Base-by-base conservation (phyloP, 2,797 vertebrate genomes). In the Typhlichthys subterraneus region DNA sequence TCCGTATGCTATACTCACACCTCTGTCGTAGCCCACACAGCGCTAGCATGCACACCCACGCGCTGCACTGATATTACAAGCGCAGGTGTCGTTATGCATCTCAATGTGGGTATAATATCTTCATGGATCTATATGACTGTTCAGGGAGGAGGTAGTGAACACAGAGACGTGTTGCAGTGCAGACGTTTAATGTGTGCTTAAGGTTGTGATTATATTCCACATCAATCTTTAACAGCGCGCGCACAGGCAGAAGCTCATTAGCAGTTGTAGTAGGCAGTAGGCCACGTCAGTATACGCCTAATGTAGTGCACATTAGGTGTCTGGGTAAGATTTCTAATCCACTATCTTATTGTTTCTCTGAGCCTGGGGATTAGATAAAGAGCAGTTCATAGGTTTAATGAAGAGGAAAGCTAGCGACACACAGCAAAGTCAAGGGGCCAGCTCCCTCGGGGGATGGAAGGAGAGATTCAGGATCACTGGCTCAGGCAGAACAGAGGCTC, bases 31-130 rank as follows among this genome's bases (percentile, higher is more conserved):
- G 75, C 75, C 76, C 76, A 79, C 79, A 57, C 78, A 68, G 85
- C 78, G 86, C 88, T 88, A 85, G 84, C 75, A 89, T 88, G 85
- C 86, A 81, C 84, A 68, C 87, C 85, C 87, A 88, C 88, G 69
- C 23, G 33, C 70, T 1, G 58, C 62, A 71, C 61, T 83, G 84
- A 47, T 57, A 81, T 81, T 81, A 76, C 78, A 68, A 67, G 77
- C 78, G 70, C 83, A 71, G 63, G 71, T 61, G 82, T 80, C 80
- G 83, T 84, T 76, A 65, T 82, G 77, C 7, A 60, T 64, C 1
- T 73, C 84, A 88, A 86, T 77, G 57, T 75, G 84, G 84, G 80
- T 84, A 83, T 85, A 85, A 83, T 85, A 78, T 85, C 86, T 87
- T 79, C 86, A 75, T 54, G 77, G 72, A 79, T 80, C 11, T 53